Evolutionary conservation across 2,113 vertebrate species (phyloP).

Genomic region (Zosterops pallidus): DNA sequence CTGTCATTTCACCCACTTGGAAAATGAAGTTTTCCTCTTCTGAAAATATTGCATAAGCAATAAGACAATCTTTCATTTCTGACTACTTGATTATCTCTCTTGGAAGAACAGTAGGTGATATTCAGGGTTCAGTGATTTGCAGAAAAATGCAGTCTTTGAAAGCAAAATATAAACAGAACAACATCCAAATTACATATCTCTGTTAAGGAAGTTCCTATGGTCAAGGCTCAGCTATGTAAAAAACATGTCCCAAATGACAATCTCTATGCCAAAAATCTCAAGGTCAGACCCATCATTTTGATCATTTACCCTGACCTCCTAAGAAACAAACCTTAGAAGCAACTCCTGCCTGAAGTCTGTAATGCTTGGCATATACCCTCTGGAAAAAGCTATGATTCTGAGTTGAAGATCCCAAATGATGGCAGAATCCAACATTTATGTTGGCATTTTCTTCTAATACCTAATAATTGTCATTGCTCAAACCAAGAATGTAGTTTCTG

Average conservation of each 20-base stretch:
- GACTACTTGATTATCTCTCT: neutral
- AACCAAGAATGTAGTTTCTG: neutral
- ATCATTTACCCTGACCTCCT: neutral
- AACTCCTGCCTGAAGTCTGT: neutral
- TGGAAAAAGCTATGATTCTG: neutral
- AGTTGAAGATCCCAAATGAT: neutral
- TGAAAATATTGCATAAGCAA: neutral
- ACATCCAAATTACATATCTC: neutral
- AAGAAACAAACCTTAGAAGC: neutral
- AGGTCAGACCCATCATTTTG: neutral
- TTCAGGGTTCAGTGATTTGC: neutral
- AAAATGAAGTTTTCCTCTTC: neutral
- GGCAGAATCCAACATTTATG: neutral
- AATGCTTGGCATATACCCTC: neutral
- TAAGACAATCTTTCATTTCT: neutral
- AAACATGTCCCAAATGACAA: neutral
- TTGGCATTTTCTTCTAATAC: neutral
- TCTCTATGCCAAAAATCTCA: neutral
- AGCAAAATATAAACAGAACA: neutral
- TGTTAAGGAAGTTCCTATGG: neutral
- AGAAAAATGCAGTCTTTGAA: neutral
- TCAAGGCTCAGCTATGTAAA: neutral
- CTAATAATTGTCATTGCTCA: neutral
- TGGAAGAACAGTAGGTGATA: neutral
- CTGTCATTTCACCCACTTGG: neutral